Evolutionary conservation across 2,797 vertebrate genomes (phyloP).

Genomic region (Rhynchotus rufescens): DNA sequence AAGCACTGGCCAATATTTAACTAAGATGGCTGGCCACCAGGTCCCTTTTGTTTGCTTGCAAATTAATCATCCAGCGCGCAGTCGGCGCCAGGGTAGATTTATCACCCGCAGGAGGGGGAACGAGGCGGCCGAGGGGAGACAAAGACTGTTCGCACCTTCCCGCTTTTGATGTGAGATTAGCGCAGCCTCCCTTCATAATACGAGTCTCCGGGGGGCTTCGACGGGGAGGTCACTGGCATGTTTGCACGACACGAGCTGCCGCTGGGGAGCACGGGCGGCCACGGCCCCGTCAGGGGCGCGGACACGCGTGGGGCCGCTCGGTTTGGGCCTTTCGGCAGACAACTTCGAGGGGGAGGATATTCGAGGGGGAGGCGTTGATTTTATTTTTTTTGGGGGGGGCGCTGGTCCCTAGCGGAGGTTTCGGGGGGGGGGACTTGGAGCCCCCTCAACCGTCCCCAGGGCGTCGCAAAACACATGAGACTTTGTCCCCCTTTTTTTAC

Average conservation of each 20-base stretch:
- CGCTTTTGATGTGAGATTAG: constrained; percentile 85
- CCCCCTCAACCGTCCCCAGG: neutral
- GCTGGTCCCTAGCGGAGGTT: too few species aligned
- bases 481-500: neutral
- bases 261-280: neutral
- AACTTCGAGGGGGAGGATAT: too few species aligned
- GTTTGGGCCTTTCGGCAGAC: too few species aligned
- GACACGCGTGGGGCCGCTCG: neutral
- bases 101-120: constrained; percentile 83
- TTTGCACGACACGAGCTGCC: constrained; percentile 80
- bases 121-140: constrained; percentile 79
- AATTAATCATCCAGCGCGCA: constrained; percentile 89
- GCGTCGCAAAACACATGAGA: neutral
- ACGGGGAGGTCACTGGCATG: constrained; percentile 82
- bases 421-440: too few species aligned
- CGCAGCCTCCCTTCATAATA: constrained; percentile 80
- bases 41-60: constrained; percentile 92
- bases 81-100: constrained; percentile 86
- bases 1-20: constrained; percentile 89
- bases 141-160: constrained; percentile 86
- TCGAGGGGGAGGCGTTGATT: too few species aligned
- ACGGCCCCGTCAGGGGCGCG: neutral
- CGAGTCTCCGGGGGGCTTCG: constrained; percentile 82
- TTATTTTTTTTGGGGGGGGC: too few species aligned
- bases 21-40: constrained; percentile 84